Conservation (phyloP, 1,140 invertebrate genomes). For the Caerostris darwini region DNA sequence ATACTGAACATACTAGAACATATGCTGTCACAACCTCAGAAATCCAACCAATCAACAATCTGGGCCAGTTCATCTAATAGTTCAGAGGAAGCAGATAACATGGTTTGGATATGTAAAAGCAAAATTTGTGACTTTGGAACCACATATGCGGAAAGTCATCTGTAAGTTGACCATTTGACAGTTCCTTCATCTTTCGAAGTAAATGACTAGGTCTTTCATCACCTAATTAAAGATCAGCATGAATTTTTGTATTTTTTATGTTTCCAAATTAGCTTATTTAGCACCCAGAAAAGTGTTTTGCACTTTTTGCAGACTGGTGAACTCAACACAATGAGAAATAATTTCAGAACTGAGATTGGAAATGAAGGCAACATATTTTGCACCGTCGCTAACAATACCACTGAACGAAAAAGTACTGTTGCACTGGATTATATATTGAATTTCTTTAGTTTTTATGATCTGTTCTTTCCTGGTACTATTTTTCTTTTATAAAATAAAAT, state of each 20-base stretch:
- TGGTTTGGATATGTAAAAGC: not conserved
- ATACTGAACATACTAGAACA: not conserved
- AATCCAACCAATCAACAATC: not conserved
- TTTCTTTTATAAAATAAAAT: too few species aligned
- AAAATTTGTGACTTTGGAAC: not conserved
- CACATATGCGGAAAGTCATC: not conserved
- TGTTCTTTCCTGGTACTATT: too few species aligned
- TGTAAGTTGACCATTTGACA: not conserved
- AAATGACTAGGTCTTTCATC: not conserved
- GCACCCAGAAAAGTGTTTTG: too few species aligned
- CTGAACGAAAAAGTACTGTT: not conserved
- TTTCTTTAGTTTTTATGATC: too few species aligned
- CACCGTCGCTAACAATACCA: not conserved
- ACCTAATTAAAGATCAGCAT: not conserved
- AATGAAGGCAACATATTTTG: not conserved
- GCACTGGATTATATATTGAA: too few species aligned
- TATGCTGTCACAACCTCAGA: not conserved
- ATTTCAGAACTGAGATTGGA: not conserved
- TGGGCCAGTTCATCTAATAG: not conserved
- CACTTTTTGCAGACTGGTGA: not conserved
- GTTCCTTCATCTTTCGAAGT: not conserved
- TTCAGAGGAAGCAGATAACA: not conserved
- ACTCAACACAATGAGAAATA: not conserved
- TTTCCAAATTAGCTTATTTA: not conserved
- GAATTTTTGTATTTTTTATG: not conserved